Evolutionary conservation across 2,113 vertebrate species (phyloP).

Genomic region (Sceloporus undulatus): DNA sequence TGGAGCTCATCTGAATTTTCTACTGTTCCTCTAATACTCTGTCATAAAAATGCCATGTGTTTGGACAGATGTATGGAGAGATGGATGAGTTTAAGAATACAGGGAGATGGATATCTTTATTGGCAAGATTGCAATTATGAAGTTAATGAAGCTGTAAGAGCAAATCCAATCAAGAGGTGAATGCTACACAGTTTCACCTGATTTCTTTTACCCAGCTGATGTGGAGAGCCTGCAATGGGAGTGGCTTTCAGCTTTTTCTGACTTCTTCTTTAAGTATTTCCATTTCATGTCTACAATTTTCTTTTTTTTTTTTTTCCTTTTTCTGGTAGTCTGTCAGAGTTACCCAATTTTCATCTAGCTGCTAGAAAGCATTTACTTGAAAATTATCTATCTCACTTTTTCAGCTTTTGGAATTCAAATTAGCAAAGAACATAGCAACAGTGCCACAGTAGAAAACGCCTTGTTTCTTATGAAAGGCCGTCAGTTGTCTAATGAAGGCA

Average conservation of each 20-base stretch:
- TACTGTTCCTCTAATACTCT: constrained; percentile 35
- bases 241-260: background rate
- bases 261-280: too few relatives aligned
- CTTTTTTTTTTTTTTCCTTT: background rate
- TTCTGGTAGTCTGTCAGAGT: background rate
- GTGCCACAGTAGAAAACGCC: background rate
- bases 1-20: background rate
- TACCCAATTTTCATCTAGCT: background rate
- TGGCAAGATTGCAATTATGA: constrained; percentile 17
- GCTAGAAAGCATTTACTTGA: background rate
- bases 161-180: constrained; percentile 41
- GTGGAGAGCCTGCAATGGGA: constrained; percentile 27
- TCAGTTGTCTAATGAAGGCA: background rate
- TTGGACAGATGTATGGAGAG: constrained; percentile 38
- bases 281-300: background rate
- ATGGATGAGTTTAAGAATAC: constrained; percentile 31
- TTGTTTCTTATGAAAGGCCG: background rate
- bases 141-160: constrained; percentile 54
- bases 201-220: constrained; percentile 11
- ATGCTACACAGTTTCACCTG: constrained; percentile 33
- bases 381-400: background rate
- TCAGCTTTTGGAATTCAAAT: background rate
- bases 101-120: constrained; percentile 39
- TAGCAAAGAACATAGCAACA: background rate
- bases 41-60: constrained; percentile 39